These are phyloP conservation scores for Phycodurus eques DNA, from an alignment of 2,113 vertebrate species.

Conservation along the genomic window DNA sequence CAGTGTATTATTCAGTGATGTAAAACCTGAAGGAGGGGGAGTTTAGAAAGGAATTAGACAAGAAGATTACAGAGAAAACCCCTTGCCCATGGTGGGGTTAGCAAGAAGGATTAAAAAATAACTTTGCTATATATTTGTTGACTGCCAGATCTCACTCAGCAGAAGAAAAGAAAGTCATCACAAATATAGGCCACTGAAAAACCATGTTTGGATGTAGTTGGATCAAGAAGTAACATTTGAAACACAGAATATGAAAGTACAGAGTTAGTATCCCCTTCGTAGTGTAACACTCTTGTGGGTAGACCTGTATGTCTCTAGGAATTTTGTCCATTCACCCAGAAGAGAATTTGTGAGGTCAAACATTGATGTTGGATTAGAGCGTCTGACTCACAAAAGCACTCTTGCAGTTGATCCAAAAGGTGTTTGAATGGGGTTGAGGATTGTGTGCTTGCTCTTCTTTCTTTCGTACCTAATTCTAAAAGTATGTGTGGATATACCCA, in stretches of 20 bases:
- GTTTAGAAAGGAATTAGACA: constrained; percentile 64
- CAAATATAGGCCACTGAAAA: constrained; percentile 60
- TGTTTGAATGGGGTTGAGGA: neutral
- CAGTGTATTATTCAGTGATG: constrained; percentile 62
- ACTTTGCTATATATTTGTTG: constrained; percentile 54
- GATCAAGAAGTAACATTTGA: neutral
- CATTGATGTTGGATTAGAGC: neutral
- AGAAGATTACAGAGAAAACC: constrained; percentile 65
- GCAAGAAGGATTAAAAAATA: constrained; percentile 55
- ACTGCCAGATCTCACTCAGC: constrained; percentile 61
- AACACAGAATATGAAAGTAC: neutral
- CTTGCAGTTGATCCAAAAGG: neutral
- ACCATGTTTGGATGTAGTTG: constrained; percentile 28
- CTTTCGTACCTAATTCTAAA: neutral
- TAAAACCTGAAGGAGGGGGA: constrained; percentile 47
- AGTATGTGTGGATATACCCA: neutral
- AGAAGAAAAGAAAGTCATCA: constrained; percentile 25
- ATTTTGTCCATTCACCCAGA: neutral
- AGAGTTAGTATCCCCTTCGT: neutral
- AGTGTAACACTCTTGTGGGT: neutral
- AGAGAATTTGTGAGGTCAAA: neutral
- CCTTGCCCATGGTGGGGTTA: constrained; percentile 37
- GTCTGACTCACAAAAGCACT: neutral
- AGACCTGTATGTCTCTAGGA: neutral
- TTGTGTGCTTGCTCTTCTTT: neutral